phyloP scores from a whole-genome alignment of 1,140 invertebrate genomes.

The Oscheius sp. region DNA sequence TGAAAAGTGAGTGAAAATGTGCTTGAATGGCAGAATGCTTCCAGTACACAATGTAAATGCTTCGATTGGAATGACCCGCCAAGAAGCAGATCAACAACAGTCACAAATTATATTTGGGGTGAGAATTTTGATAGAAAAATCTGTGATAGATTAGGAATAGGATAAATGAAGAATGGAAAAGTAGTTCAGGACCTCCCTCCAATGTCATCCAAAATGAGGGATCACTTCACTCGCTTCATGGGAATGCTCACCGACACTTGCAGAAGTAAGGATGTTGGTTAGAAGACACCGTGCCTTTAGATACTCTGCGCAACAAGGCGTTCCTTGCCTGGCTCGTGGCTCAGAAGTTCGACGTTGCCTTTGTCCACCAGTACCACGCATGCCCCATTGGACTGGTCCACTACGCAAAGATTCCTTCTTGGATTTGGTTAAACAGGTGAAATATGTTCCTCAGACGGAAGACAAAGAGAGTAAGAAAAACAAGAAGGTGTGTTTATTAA shows the following conservation, averaged over 20 bases:
- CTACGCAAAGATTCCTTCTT: conserved; percentile 32
- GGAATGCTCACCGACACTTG: conserved; percentile 9
- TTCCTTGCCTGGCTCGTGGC: conserved; percentile 25
- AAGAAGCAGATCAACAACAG: background rate
- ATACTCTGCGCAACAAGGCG: conserved; percentile 12
- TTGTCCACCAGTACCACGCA: conserved; percentile 18
- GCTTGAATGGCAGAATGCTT: too few species aligned
- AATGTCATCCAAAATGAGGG: conserved; percentile 8
- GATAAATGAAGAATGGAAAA: too few species aligned
- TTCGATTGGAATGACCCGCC: conserved; percentile 3
- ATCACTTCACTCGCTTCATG: conserved; percentile 4
- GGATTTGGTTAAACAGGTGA: conserved; percentile 33
- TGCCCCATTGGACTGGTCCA: conserved; percentile 38
- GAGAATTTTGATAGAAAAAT: too few species aligned
- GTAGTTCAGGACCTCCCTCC: conserved; percentile 1
- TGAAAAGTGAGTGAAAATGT: conserved; percentile 6
- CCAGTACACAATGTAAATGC: conserved; percentile 1
- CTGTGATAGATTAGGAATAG: too few species aligned
- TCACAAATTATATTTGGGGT: conserved; percentile 7
- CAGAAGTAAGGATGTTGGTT: background rate
- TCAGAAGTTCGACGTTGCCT: conserved; percentile 36
- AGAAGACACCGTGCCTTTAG: background rate
- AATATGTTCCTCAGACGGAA: background rate
- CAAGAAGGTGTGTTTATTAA: too few species aligned
- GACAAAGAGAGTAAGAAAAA: too few species aligned